Evolutionary conservation across 2,888 invertebrate species (phyloP).

Genomic region (Ichneumoninae sp.): DNA sequence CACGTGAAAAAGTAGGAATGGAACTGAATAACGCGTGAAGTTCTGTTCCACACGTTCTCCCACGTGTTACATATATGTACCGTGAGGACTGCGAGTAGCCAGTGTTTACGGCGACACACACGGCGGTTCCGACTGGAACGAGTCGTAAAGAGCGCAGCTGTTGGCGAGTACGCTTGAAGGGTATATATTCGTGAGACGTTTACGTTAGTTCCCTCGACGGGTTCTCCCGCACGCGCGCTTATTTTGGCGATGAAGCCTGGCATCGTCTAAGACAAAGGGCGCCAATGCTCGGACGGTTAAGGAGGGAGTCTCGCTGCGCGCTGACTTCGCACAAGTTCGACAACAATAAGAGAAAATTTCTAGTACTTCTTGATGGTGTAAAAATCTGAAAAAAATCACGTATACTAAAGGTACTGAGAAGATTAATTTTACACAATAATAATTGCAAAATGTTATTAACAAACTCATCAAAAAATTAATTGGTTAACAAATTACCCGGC

Average conservation of each 20-base stretch:
- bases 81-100: neutral
- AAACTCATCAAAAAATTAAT: too few species aligned
- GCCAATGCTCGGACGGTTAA: too few species aligned
- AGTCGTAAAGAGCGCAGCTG: conserved; percentile 61
- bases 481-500: too few species aligned
- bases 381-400: too few species aligned
- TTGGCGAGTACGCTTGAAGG: conserved; percentile 11
- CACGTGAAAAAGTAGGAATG: neutral
- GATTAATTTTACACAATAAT: too few species aligned
- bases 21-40: conserved; percentile 36
- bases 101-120: neutral
- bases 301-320: too few species aligned
- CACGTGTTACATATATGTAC: conserved; percentile 33
- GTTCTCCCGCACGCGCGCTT: neutral
- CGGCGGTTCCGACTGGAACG: conserved; percentile 8
- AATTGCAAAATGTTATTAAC: too few species aligned
- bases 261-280: neutral
- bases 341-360: too few species aligned
- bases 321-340: too few species aligned
- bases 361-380: too few species aligned
- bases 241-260: neutral
- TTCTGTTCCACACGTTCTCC: conserved; percentile 31
- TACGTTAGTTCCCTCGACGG: conserved; percentile 21
- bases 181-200: conserved; percentile 4
- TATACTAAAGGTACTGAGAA: too few species aligned